Evolutionary conservation across 1,140 invertebrate genomes (phyloP), one percentile per base, ranked within the genome.

Genomic region (Drosophila simulans): DNA sequence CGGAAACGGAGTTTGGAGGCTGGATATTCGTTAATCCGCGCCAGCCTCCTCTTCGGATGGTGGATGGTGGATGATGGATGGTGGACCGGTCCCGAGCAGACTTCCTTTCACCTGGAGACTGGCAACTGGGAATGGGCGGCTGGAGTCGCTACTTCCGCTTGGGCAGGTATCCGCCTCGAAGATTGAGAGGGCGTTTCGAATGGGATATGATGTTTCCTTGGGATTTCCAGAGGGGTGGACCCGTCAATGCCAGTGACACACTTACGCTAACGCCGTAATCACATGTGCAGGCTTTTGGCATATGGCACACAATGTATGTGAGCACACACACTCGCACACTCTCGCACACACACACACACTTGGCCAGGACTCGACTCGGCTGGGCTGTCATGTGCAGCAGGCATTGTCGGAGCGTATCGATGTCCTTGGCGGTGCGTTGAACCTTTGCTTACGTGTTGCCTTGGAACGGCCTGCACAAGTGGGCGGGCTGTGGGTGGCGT

Each of bases 371-470:
- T 58, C 39, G 25, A 63, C 27, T 57, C 35, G 35, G 22, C 58
- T 63, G 54, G 49, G 10, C 68, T 71, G 68, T 71, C 68, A 71
- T 62, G 58, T 77, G 75, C 75, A 78, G 63, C 68, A 57, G 49
- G 51, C 39, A 70, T 60, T 77, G 68, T 80, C 80, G 64, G 35
- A 49, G 57, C 77, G 48, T 73, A 81, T 81, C 56, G 55, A 75
- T 89, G 89, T 91, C 89, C 89, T 91, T 91, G 89, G 89, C 43
- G 74, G 89, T 68, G 55, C 89, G 69, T 91, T 91, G 89, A 91
- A 91, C 89, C 65, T 46, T 77, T 59, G 52, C 69, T 56, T 66
- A 59, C 71, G 73, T 60, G 80, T 91, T 84, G 89, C 89, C 89
- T 91, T 91, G 89, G 83, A 80, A 75, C 73, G 68, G 43, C 51